A percentile compares a stretch with the other conserved stretches of the same genome.
These are phyloP conservation scores for Ethmia dodecea DNA, from an alignment of 2,888 invertebrate species.

Conservation along the genomic window DNA sequence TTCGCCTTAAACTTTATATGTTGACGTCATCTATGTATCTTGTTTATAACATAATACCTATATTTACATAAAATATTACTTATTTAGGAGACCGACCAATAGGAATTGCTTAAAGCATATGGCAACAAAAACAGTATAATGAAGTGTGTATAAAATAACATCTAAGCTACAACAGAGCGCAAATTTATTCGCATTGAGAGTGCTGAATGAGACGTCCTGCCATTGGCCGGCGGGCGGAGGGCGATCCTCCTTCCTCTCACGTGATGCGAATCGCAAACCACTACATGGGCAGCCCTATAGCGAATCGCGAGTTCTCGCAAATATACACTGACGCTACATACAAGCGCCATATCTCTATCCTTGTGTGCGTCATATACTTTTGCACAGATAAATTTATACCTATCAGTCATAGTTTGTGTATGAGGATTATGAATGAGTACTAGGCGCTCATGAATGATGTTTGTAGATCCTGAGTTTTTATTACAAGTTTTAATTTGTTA, in stretches of 20 bases:
- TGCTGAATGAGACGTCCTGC: constrained; percentile 44
- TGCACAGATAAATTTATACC: constrained; percentile 19
- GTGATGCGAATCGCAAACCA: constrained; percentile 70
- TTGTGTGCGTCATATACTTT: constrained; percentile 17
- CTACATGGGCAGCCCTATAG: constrained; percentile 36
- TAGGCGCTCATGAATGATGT: constrained; percentile 34
- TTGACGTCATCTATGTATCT: constrained; percentile 19
- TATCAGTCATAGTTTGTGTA: neutral
- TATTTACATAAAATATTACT: neutral
- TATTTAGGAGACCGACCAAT: neutral
- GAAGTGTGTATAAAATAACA: neutral
- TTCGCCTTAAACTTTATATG: constrained; percentile 19
- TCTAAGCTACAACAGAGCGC: constrained; percentile 25
- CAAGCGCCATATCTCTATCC: constrained; percentile 21
- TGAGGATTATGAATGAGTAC: constrained; percentile 20
- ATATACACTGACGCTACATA: constrained; percentile 27
- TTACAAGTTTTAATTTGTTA: neutral
- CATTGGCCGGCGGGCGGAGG: constrained; percentile 65
- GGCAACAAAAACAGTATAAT: neutral
- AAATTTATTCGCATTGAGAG: constrained; percentile 64
- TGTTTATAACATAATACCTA: neutral
- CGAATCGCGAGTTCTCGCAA: constrained; percentile 52
- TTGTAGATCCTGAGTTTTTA: constrained; percentile 16
- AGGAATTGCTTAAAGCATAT: neutral
- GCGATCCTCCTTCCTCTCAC: constrained; percentile 74